A percentile compares a stretch with the other conserved stretches of the same genome.
Evolutionary conservation across 2,797 vertebrate genomes (phyloP).

Genomic region (Halcyon smyrnensis): DNA sequence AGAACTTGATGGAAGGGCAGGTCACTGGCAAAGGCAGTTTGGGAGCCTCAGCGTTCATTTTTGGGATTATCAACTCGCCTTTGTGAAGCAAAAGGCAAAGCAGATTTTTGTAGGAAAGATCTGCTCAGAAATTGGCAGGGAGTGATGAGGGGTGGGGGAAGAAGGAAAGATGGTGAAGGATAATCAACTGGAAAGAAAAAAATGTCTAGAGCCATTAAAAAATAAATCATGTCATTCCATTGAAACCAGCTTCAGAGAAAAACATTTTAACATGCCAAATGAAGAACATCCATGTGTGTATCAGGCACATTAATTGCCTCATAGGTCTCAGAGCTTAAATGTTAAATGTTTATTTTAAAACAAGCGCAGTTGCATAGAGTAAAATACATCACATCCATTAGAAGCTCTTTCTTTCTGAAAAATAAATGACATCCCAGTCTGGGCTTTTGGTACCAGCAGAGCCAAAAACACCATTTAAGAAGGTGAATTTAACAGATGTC

Average conservation of each 20-base stretch:
- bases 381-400: not conserved
- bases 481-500: not conserved
- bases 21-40: not conserved
- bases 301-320: not conserved
- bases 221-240: not conserved
- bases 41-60: rapidly evolving
- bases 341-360: slow-evolving; percentile 29
- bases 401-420: not conserved
- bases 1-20: not conserved
- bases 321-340: not conserved
- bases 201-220: not conserved
- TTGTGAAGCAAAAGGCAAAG: not conserved
- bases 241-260: not conserved
- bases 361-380: not conserved
- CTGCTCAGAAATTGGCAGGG: not conserved
- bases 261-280: not conserved
- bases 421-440: not conserved
- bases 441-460: not conserved
- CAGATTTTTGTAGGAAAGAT: not conserved
- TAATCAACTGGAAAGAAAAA: not conserved
- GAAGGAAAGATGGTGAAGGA: not conserved
- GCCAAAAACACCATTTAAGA: not conserved
- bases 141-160: not conserved
- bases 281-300: not conserved
- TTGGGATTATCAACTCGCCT: not conserved